Percentiles rank a stretch among this genome's conserved stretches.
phyloP scores from a whole-genome alignment of 2,888 invertebrate genomes.

The Tetropium fuscum region DNA sequence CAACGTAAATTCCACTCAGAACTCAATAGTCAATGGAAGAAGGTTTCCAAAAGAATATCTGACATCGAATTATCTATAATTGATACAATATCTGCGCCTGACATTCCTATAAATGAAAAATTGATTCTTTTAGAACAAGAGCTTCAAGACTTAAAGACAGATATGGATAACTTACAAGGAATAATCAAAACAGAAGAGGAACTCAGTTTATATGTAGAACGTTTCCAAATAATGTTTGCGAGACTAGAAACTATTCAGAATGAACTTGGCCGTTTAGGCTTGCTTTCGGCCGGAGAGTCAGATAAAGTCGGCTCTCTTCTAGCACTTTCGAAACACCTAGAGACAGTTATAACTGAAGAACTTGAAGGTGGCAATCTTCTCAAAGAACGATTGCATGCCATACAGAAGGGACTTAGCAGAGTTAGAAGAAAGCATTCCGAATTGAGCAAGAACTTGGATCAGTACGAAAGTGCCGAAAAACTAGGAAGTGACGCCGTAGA shows the following conservation, averaged over 20 bases:
- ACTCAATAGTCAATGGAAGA: constrained; percentile 82
- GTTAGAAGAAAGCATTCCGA: constrained; percentile 78
- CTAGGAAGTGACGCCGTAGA: constrained; percentile 83
- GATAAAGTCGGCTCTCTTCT: constrained; percentile 81
- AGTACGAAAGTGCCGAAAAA: constrained; percentile 79
- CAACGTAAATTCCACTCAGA: constrained; percentile 84
- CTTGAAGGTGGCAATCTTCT: constrained; percentile 79
- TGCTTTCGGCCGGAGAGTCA: constrained; percentile 80
- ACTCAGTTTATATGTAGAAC: constrained; percentile 82
- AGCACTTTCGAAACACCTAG: constrained; percentile 77
- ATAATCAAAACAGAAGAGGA: constrained; percentile 88
- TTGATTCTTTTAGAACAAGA: constrained; percentile 81
- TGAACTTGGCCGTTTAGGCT: constrained; percentile 80
- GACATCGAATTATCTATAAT: constrained; percentile 77
- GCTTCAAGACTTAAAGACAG: constrained; percentile 77
- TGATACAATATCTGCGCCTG: constrained; percentile 78
- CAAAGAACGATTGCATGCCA: constrained; percentile 79
- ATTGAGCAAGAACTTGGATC: constrained; percentile 73
- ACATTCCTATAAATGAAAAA: constrained; percentile 81
- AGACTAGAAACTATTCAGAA: constrained; percentile 84
- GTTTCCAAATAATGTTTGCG: constrained; percentile 80
- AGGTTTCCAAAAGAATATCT: constrained; percentile 73
- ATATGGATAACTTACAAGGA: constrained; percentile 79
- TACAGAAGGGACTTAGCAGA: constrained; percentile 78
- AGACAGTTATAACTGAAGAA: constrained; percentile 81